Evolutionary conservation across 2,113 vertebrate species (phyloP).

Genomic region (Oenanthe melanoleuca): DNA sequence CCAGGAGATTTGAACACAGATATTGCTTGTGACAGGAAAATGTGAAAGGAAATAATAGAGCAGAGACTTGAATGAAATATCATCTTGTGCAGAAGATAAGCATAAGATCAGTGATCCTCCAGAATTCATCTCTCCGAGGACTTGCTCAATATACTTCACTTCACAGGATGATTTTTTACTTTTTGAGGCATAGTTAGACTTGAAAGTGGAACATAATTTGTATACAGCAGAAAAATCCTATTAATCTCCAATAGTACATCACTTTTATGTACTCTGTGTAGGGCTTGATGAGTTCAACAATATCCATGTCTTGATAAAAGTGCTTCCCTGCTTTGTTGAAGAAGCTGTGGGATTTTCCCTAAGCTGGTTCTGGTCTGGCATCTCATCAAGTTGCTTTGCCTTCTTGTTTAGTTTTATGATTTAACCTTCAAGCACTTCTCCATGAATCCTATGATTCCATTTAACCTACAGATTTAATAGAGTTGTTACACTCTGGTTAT

Average conservation of each 20-base stretch:
- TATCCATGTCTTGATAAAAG: neutral
- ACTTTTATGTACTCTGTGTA: neutral
- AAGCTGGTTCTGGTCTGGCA: neutral
- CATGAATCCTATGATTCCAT: neutral
- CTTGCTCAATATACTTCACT: neutral
- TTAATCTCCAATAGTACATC: neutral
- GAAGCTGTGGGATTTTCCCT: neutral
- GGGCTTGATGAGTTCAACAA: neutral
- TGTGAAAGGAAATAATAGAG: neutral
- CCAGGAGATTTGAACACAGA: neutral
- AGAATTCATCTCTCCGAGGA: neutral
- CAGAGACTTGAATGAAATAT: neutral
- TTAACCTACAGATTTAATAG: neutral
- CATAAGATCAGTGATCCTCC: neutral
- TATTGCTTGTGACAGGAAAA: neutral
- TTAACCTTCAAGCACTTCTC: neutral
- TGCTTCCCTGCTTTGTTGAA: neutral
- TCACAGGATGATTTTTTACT: neutral
- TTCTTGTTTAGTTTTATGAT: neutral
- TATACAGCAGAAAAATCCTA: neutral
- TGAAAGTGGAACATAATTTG: neutral
- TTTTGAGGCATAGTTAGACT: neutral
- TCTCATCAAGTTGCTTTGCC: neutral
- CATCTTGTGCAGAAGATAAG: neutral
- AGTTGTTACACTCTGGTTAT: neutral